Evolutionary conservation across 2,888 invertebrate species (phyloP), one percentile per base, ranked within the genome.

Genomic region (Chalcosyrphus nemorum): DNA sequence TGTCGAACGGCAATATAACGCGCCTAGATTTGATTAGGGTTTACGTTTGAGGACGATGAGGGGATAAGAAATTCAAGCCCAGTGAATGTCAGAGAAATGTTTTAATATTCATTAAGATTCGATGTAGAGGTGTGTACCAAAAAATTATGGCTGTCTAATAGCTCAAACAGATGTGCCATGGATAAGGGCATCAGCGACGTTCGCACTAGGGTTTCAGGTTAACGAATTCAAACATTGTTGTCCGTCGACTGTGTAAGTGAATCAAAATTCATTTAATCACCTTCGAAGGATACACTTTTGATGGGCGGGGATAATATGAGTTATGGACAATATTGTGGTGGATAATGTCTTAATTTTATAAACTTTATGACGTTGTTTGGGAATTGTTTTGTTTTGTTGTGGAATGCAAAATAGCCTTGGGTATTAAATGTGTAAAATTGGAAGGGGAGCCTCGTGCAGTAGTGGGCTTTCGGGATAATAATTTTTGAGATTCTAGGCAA

Each of bases 91-190:
- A 43, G 57, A 21, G 6, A 2, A 43, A 41, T 24, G 35, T 38
- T 45, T 75, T 66, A 66, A 41, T 57, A 66, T 76, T 76, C 75
- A 76, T 76, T 76, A 66, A 66, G 50, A 76, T 76, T 76, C 66
- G 50, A 76, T 50, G 66, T 21, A 7, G 15, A 50, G 59, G 50
- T 38, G 41, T 41, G 57, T 38, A 27, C 32, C 19, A 41, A 32
- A 66, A 76, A 57, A 45, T 41, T 29, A 76, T 76, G 66, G 32
- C 50, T 35, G 52, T 57, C 47, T 57, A 75, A 66, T 66, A 59
- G 66, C 35, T 38, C 7, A 32, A 50, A 50, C 57, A 76, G 75
- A 76, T 68, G 66, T 57, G 57, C 27, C 57, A 35, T 9, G 11
- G 9, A 57, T 47, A 15, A 56, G 32, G 66, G 35, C 35, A 35